Evolutionary conservation across 1,140 invertebrate genomes (phyloP), one percentile per base, ranked within the genome.

Genomic region (Temnothorax curvispinosus): DNA sequence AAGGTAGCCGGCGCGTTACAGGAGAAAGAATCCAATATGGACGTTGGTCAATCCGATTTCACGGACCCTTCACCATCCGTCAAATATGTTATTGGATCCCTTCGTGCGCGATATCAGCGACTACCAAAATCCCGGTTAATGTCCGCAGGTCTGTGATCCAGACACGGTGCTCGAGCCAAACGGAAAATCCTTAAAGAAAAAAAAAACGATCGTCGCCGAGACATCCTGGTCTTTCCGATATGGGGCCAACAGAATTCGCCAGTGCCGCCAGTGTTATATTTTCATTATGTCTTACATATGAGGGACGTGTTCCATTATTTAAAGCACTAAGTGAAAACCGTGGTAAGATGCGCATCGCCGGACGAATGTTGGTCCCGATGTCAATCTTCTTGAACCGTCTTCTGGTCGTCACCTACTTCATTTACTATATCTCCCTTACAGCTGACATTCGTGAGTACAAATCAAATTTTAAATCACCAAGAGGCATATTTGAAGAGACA

Each of bases 21-120:
- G 74, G 64, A 82, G 72, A 80, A 64, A 35, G 78, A 72, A 90
- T 88, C 91, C 93, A 95, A 95, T 95, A 94, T 94, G 93, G 92
- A 94, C 90, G 89, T 69, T 90, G 94, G 94, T 95, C 94, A 95
- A 95, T 95, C 94, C 93, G 95, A 95, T 95, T 95, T 94, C 86
- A 80, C 88, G 89, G 91, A 93, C 93, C 93, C 94, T 94, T 84
- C 88, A 11, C 74, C 62, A 77, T 76, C 88, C 92, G 91, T 94
- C 93, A 93, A 95, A 95, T 94, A 95, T 95, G 94, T 94, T 95
- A 92, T 94, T 90, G 91, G 93, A 94, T 94, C 93, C 89, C 90
- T 71, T 85, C 86, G 21, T 15, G 65, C 88, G 78, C 80, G 91
- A 93, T 94, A 94, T 92, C 91, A 81, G 69, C 41, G 71, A 62